Evolutionary conservation across 2,113 vertebrate species (phyloP).

Genomic region (Thamnaconus septentrionalis): DNA sequence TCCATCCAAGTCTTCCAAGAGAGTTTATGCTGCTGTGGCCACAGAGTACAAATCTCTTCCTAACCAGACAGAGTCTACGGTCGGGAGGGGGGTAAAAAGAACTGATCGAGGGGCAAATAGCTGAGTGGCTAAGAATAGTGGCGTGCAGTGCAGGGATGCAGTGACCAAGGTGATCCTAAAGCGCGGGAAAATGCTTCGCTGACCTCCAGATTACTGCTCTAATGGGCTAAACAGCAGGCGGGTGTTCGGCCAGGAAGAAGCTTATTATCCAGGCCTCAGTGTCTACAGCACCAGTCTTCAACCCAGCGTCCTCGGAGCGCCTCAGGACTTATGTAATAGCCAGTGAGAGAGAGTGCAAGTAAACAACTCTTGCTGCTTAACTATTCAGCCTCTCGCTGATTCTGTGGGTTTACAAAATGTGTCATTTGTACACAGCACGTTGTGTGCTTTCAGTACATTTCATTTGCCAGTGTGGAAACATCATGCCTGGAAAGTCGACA

Average conservation of each 20-base stretch:
- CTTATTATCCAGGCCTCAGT: conserved; percentile 51
- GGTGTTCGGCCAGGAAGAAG: conserved; percentile 58
- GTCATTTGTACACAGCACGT: too few species aligned
- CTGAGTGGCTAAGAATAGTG: conserved; percentile 61
- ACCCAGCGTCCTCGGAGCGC: conserved; percentile 26
- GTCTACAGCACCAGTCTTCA: conserved; percentile 25
- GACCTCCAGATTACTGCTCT: conserved; percentile 59
- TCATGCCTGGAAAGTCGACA: too few species aligned
- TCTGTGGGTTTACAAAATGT: too few species aligned
- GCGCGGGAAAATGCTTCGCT: conserved; percentile 23
- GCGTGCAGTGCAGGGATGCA: conserved; percentile 21
- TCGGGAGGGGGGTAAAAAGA: background rate
- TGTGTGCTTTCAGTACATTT: too few species aligned
- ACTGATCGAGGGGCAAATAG: background rate
- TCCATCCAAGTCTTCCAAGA: too few species aligned
- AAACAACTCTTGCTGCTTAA: background rate
- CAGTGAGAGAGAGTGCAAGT: conserved; percentile 4
- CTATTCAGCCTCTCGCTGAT: too few species aligned
- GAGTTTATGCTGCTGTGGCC: conserved; percentile 32
- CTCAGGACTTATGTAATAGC: conserved; percentile 37
- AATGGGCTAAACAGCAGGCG: conserved; percentile 56
- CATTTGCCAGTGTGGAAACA: too few species aligned
- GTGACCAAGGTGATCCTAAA: conserved; percentile 50
- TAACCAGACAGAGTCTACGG: conserved; percentile 26
- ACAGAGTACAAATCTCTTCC: conserved; percentile 26